These are phyloP conservation scores for Cephus runcator DNA, from an alignment of 2,888 invertebrate species.

Conservation along the genomic window DNA sequence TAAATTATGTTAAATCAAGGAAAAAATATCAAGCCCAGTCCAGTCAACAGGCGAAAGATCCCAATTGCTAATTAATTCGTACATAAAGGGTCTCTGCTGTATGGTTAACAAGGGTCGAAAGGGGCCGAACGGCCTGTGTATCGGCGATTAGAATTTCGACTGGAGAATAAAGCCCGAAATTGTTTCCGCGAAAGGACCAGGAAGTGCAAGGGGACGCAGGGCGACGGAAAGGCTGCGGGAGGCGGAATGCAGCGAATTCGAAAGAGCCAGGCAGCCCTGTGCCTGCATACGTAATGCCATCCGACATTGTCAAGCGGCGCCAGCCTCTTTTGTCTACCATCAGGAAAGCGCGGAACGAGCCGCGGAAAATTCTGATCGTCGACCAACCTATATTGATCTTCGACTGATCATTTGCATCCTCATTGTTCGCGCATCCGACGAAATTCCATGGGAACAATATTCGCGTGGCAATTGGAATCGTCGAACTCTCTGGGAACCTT, in stretches of 20 bases:
- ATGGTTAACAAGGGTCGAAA: background rate
- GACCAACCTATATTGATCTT: constrained; percentile 62
- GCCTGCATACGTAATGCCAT: constrained; percentile 64
- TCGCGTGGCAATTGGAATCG: constrained; percentile 16
- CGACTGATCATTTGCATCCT: constrained; percentile 66
- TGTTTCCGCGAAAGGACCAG: constrained; percentile 3
- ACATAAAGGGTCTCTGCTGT: constrained; percentile 24
- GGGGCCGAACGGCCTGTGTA: constrained; percentile 27
- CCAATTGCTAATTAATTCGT: constrained; percentile 60
- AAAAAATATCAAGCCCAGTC: constrained; percentile 20
- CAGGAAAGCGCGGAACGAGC: constrained; percentile 37
- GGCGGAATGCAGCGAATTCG: constrained; percentile 63
- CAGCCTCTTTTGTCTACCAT: constrained; percentile 52
- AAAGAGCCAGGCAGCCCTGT: constrained; percentile 53
- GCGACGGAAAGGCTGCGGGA: constrained; percentile 37
- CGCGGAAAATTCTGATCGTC: constrained; percentile 63
- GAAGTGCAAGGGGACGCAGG: constrained; percentile 20
- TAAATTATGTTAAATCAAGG: no score
- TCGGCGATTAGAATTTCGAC: constrained; percentile 51
- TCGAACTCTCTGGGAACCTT: background rate
- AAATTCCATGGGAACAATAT: constrained; percentile 54
- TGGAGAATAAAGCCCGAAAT: constrained; percentile 37
- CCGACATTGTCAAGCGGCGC: constrained; percentile 24
- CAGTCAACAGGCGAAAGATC: constrained; percentile 51
- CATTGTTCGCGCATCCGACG: constrained; percentile 61